A percentile compares a stretch with the other conserved stretches of the same genome.
Conservation (phyloP, 1,140 invertebrate genomes). For the Aphis craccivora region DNA sequence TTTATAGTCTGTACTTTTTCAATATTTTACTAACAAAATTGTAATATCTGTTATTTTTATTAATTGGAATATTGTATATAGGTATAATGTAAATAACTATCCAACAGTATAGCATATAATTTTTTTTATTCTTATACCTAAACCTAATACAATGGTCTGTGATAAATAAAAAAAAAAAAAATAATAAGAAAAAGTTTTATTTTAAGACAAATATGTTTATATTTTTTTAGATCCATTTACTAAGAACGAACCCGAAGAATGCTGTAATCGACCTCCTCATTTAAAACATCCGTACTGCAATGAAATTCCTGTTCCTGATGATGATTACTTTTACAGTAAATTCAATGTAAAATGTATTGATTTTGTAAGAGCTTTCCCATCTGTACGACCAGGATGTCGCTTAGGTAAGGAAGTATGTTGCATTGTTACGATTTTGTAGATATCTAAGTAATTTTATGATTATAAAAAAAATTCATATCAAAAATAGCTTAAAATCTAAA, state of each 20-base stretch:
- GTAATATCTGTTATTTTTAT: no score
- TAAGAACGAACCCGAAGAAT: constrained; percentile 88
- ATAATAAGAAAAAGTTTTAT: not conserved
- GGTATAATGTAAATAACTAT: no score
- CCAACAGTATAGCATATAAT: no score
- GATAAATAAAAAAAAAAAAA: no score
- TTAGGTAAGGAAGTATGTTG: constrained; percentile 67
- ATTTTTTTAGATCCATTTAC: constrained; percentile 75
- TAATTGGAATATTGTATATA: no score
- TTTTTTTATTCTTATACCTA: no score
- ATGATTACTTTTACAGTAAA: constrained; percentile 90
- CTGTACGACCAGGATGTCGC: constrained; percentile 81
- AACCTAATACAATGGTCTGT: no score
- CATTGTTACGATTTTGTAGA: not conserved
- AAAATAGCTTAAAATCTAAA: not conserved
- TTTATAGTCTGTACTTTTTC: no score
- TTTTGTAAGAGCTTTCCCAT: constrained; percentile 88
- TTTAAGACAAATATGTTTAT: not conserved
- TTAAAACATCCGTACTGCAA: constrained; percentile 92
- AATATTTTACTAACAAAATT: no score
- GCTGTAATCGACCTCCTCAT: constrained; percentile 78
- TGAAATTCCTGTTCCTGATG: constrained; percentile 87
- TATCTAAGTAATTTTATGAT: not conserved
- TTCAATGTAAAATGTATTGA: constrained; percentile 87
- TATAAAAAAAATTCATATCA: not conserved